These are phyloP conservation scores for Ephestia elutella DNA, from an alignment of 1,140 invertebrate species.

Conservation along the genomic window DNA sequence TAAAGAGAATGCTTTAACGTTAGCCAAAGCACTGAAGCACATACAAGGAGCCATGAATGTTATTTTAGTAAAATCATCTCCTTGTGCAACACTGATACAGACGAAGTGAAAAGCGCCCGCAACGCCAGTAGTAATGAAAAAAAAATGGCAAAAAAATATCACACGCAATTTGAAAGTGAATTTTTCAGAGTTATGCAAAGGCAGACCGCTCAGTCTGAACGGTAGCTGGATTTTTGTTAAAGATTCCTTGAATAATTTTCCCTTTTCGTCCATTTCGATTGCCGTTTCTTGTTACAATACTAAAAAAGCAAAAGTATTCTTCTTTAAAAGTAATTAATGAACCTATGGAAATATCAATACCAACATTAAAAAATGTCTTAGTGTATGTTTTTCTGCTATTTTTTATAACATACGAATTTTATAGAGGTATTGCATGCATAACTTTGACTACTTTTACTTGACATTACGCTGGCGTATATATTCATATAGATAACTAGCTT, in stretches of 20 bases:
- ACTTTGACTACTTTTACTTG: no score
- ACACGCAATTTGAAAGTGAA: background rate
- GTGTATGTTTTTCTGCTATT: no score
- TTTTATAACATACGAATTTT: no score
- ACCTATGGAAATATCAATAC: no score
- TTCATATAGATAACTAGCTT: no score
- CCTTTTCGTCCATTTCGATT: background rate
- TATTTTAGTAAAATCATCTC: slow-evolving; percentile 18
- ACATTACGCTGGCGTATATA: no score
- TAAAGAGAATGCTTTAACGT: slow-evolving; percentile 18
- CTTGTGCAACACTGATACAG: background rate
- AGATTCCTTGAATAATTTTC: background rate
- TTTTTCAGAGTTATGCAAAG: background rate
- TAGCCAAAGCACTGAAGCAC: slow-evolving; percentile 12
- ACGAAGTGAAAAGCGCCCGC: background rate
- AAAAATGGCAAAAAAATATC: background rate
- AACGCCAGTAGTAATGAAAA: background rate
- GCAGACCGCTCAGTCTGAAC: background rate
- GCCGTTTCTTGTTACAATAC: background rate
- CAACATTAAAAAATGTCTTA: no score
- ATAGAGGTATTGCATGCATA: no score
- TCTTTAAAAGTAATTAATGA: no score
- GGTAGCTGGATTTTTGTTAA: background rate
- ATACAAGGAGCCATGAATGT: slow-evolving; percentile 26
- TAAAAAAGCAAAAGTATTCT: background rate